A percentile compares a stretch with the other conserved stretches of the same genome.
phyloP scores from a whole-genome alignment of 2,888 invertebrate genomes.

The Gonocerus acuteangulatus region DNA sequence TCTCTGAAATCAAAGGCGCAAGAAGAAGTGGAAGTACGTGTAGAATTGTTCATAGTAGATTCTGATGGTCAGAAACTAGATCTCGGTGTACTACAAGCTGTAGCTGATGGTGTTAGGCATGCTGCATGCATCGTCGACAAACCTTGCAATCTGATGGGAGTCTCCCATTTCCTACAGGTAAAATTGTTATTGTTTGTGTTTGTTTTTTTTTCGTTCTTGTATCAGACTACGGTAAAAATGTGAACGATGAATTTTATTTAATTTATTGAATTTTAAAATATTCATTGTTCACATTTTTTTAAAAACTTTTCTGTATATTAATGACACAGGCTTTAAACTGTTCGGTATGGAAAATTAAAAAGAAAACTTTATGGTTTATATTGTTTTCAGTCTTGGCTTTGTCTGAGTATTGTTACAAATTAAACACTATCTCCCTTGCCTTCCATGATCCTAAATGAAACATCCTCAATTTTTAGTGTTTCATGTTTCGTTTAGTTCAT shows the following conservation, averaged over 20 bases:
- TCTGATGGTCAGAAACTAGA: slow-evolving; percentile 20
- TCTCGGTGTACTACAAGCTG: slow-evolving; percentile 48
- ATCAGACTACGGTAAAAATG: neutral
- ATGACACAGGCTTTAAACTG: no score
- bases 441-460: no score
- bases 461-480: no score
- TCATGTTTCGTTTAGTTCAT: no score
- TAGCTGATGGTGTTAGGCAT: slow-evolving; percentile 58
- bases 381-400: no score
- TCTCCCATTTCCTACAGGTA: slow-evolving; percentile 67
- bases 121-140: slow-evolving; percentile 77
- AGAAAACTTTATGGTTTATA: no score
- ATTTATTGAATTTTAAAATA: no score
- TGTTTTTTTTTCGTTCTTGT: neutral
- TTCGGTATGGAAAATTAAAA: no score
- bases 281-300: no score
- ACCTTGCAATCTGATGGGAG: slow-evolving; percentile 78
- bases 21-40: slow-evolving; percentile 36
- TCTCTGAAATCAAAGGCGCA: slow-evolving; percentile 47
- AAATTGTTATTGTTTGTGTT: slow-evolving; percentile 31
- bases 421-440: no score
- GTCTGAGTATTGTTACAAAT: no score
- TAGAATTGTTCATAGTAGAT: slow-evolving; percentile 49
- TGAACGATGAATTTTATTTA: neutral
- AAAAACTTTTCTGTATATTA: no score